Base-by-base conservation (phyloP, 1,140 invertebrate genomes). In the Thrips palmi region DNA sequence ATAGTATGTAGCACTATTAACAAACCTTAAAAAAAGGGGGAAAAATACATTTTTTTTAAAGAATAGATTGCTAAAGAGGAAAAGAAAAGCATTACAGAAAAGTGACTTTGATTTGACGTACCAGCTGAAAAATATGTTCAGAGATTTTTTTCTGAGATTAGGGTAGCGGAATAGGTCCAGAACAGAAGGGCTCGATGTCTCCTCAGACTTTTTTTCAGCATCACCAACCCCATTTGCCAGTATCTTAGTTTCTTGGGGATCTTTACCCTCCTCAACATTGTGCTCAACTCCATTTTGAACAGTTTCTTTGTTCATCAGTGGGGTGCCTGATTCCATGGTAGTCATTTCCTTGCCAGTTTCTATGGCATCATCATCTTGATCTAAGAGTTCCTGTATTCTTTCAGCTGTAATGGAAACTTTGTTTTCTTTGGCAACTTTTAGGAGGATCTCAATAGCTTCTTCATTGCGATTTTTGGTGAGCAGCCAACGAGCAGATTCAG, bases 401-500 rank as follows among this genome's bases (percentile, higher is more conserved):
- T 73, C 64, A 4, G 58, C 56, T 0, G 66, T 52, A 17, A 79
- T 56, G 1, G 62, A 53, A 5, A 73, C 64, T 39, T 69, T 67
- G 50, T 79, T 79, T 49, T 70, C 70, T 31, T 62, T 67, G 0
- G 78, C 77, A 1, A 75, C 77, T 38, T 63, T 68, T 46, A 73
- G 64, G 2, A 87, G 60, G 3, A 78, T 60, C 34, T 59, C 58
- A 20, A 75, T 70, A 0, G 80, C 81, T 57, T 79, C 71, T 11
- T 73, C 65, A 11, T 64, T 58, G 20, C 72, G 64, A n/a, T 74
- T 75, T 54, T 83, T 78, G 2, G 74, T 71, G 17, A 86, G 52
- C 11, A 86, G 53, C 82, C 82, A 87, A 42, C 82, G 64, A 1
- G 74, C 71, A 3, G 80, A 85, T 55, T 86, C 83, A 2, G 82